These are phyloP conservation scores for Gymnogyps californianus DNA, from an alignment of 2,113 vertebrate genomes.

Conservation along the genomic window DNA sequence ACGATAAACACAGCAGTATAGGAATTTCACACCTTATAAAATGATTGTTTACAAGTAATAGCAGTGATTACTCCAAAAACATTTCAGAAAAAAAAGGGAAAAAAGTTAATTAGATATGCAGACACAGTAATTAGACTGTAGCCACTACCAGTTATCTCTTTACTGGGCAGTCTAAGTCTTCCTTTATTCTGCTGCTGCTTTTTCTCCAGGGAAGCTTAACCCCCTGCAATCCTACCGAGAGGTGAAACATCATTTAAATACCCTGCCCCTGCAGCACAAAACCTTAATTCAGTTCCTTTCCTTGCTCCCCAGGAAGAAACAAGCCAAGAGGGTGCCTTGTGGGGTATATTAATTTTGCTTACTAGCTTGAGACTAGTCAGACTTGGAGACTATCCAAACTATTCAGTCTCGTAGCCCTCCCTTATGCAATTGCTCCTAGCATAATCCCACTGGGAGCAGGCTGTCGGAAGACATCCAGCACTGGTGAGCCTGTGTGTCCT, in stretches of 20 bases:
- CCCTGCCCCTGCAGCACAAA: background rate
- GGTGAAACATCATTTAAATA: background rate
- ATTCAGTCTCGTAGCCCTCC: background rate
- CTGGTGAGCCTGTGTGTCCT: background rate
- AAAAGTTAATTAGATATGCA: background rate
- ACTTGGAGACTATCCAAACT: slow-evolving; percentile 19
- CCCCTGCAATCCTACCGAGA: background rate
- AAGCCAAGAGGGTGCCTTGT: background rate
- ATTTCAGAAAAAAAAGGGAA: background rate
- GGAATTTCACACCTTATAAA: slow-evolving; percentile 46
- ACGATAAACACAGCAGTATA: slow-evolving; percentile 40
- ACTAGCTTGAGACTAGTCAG: background rate
- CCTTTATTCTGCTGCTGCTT: background rate
- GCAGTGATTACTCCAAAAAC: background rate
- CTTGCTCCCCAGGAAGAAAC: background rate
- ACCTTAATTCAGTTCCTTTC: background rate
- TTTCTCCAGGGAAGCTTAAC: background rate
- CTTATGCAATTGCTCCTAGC: slow-evolving; percentile 1
- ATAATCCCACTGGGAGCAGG: background rate
- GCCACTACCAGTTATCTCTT: background rate
- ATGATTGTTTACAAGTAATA: slow-evolving; percentile 27
- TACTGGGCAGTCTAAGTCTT: background rate
- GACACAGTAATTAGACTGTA: slow-evolving; percentile 16
- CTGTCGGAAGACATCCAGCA: background rate
- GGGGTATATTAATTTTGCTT: background rate